phyloP scores from a whole-genome alignment of 2,797 vertebrate species.

The Setipinna tenuifilis region DNA sequence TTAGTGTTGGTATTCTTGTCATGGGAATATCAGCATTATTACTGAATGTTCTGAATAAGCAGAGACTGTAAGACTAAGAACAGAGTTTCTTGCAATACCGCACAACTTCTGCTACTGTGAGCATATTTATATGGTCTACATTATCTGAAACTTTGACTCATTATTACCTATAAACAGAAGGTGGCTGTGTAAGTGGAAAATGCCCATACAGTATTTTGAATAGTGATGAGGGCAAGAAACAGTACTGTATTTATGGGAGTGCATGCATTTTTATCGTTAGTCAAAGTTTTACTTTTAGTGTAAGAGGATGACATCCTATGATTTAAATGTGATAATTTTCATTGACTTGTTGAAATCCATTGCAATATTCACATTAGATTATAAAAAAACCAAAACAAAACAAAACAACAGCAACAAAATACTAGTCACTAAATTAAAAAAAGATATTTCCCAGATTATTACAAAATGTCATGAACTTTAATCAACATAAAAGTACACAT shows the following conservation, averaged over 20 bases:
- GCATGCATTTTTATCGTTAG: neutral
- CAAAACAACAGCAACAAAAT: neutral
- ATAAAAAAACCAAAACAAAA: neutral
- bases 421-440: neutral
- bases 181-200: neutral
- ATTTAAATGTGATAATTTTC: neutral
- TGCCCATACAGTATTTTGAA: neutral
- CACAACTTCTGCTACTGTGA: neutral
- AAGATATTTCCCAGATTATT: neutral
- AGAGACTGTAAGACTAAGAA: neutral
- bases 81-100: neutral
- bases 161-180: neutral
- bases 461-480: neutral
- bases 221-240: neutral
- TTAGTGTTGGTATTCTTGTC: constrained; percentile 29
- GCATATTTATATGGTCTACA: neutral
- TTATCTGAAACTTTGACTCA: neutral
- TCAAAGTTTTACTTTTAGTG: neutral
- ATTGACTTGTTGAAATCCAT: neutral
- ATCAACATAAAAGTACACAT: too few relatives aligned
- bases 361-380: neutral
- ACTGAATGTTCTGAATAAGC: constrained; percentile 29
- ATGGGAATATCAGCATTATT: constrained; percentile 29
- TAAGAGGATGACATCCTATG: neutral
- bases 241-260: neutral